These are phyloP conservation scores for Entelurus aequoreus DNA, from an alignment of 2,113 vertebrate species.

Conservation along the genomic window DNA sequence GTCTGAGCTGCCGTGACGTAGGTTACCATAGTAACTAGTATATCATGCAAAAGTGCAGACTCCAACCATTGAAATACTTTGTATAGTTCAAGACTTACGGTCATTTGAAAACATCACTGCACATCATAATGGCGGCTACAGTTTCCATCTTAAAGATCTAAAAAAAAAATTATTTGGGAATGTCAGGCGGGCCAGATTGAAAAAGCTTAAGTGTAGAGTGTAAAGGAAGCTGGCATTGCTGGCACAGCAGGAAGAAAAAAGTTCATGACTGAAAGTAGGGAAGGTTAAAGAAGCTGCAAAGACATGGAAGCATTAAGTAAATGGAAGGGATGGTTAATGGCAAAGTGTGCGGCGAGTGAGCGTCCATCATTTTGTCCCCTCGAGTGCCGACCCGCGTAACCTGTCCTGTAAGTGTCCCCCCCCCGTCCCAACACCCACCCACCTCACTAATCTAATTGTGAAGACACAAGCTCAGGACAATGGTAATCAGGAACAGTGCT, in stretches of 20 bases:
- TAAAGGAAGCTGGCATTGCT: not conserved
- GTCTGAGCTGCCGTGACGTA: no score
- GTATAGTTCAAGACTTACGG: no score
- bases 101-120: no score
- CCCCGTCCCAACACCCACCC: conserved; percentile 51
- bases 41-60: no score
- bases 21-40: no score
- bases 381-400: conserved; percentile 57
- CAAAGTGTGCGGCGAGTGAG: conserved; percentile 12
- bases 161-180: no score
- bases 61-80: no score
- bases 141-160: no score
- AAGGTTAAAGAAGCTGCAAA: conserved; percentile 27
- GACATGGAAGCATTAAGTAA: conserved; percentile 3
- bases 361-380: conserved; percentile 51
- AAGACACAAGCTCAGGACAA: conserved; percentile 66
- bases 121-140: no score
- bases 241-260: conserved; percentile 14
- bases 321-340: conserved; percentile 25
- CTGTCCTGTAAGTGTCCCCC: conserved; percentile 57
- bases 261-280: conserved; percentile 16
- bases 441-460: conserved; percentile 64
- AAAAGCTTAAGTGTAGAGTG: no score
- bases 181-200: no score
- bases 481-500: conserved; percentile 66